phyloP scores from a whole-genome alignment of 2,888 invertebrate species.

The Galeruca laticollis region DNA sequence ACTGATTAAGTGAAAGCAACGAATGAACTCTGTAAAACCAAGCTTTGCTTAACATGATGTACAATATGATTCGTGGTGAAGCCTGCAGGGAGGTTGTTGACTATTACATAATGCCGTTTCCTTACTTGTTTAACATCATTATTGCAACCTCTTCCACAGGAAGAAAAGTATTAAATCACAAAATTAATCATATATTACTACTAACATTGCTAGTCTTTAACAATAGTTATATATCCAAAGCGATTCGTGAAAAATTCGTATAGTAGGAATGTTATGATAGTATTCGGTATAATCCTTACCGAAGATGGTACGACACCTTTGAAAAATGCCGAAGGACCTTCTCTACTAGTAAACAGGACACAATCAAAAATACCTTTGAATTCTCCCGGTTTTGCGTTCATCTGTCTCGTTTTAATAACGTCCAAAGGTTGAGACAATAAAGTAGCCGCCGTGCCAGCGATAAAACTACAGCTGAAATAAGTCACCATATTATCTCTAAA shows the following conservation, averaged over 20 bases:
- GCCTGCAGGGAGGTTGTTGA: too few species aligned
- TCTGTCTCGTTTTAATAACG: slow-evolving; percentile 95
- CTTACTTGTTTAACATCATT: too few species aligned
- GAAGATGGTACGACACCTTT: slow-evolving; percentile 97
- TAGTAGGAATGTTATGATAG: slow-evolving; percentile 94
- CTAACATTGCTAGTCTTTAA: neutral
- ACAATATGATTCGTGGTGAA: too few species aligned
- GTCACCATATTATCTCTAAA: slow-evolving; percentile 66
- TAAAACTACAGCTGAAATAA: slow-evolving; percentile 89
- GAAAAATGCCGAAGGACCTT: slow-evolving; percentile 92
- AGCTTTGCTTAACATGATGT: too few species aligned
- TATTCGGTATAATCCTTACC: slow-evolving; percentile 94
- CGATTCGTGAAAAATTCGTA: slow-evolving; percentile 91
- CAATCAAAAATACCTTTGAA: slow-evolving; percentile 81
- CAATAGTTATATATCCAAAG: slow-evolving; percentile 70
- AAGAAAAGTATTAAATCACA: too few species aligned
- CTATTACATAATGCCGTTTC: too few species aligned
- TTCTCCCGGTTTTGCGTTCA: slow-evolving; percentile 96
- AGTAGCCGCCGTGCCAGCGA: slow-evolving; percentile 88
- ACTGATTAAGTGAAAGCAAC: too few species aligned
- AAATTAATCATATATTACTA: neutral
- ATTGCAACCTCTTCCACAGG: too few species aligned
- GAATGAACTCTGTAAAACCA: too few species aligned
- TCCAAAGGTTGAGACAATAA: slow-evolving; percentile 95
- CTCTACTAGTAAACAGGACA: slow-evolving; percentile 82